phyloP scores from a whole-genome alignment of 2,888 invertebrate genomes.

The Leptura quadrifasciata region DNA sequence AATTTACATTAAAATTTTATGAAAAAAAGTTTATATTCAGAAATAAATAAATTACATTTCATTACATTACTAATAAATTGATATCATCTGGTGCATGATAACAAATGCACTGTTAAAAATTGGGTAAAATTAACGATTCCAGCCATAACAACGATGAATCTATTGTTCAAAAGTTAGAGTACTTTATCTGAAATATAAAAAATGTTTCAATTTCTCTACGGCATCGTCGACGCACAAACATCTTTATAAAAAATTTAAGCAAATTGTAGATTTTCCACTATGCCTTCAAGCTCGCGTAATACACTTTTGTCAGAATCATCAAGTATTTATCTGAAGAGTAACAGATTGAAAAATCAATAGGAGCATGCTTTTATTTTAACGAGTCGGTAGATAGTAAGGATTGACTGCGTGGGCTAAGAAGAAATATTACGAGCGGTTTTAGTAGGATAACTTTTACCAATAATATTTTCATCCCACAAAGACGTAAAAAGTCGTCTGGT shows the following conservation, averaged over 20 bases:
- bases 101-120: no score
- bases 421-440: not conserved
- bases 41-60: no score
- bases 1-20: no score
- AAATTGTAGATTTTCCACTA: slow-evolving; percentile 9
- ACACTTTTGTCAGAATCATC: slow-evolving; percentile 1
- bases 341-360: slow-evolving; percentile 7
- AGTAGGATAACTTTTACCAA: not conserved
- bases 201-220: not conserved
- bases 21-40: no score
- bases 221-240: not conserved
- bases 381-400: not conserved
- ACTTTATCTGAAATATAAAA: not conserved
- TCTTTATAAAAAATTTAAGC: slow-evolving; percentile 12
- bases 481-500: not conserved
- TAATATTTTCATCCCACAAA: not conserved
- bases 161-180: not conserved
- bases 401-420: not conserved
- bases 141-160: not conserved
- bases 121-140: not conserved
- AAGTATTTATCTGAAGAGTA: not conserved
- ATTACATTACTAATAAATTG: no score
- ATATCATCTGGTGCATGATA: no score
- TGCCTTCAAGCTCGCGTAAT: not conserved
- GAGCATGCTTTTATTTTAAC: not conserved